A percentile compares a stretch with the other conserved stretches of the same genome.
These are phyloP conservation scores for Eupithecia exiguata DNA, from an alignment of 2,888 invertebrate genomes.

Conservation along the genomic window DNA sequence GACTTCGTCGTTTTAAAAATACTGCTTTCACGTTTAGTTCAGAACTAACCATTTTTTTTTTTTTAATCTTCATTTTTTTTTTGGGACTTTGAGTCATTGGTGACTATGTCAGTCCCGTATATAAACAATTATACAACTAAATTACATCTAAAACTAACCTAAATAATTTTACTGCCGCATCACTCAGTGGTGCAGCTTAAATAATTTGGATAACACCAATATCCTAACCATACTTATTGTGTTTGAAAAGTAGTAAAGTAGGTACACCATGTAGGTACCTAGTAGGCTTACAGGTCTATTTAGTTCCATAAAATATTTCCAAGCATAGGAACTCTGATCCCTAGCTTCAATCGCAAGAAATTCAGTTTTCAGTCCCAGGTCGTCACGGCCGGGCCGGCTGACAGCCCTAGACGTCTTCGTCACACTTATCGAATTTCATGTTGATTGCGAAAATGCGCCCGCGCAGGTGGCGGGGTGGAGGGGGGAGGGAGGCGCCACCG, in stretches of 20 bases:
- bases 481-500: slow-evolving; percentile 59
- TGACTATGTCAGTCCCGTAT: no score
- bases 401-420: slow-evolving; percentile 35
- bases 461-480: slow-evolving; percentile 63
- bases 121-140: no score
- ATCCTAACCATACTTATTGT: not conserved
- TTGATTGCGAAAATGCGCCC: slow-evolving; percentile 72
- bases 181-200: no score
- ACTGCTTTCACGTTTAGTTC: not conserved
- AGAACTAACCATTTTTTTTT: no score
- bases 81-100: no score
- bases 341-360: not conserved
- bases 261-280: no score
- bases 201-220: no score
- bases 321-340: not conserved
- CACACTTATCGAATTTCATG: slow-evolving; percentile 54
- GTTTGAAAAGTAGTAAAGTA: not conserved
- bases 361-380: not conserved
- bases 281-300: not conserved
- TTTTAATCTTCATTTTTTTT: no score
- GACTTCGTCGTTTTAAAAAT: not conserved
- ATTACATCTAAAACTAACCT: no score
- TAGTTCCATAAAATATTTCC: not conserved
- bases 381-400: not conserved
- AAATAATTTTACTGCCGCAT: no score